Evolutionary conservation across 2,888 invertebrate genomes (phyloP), one percentile per base, ranked within the genome.

Genomic region (Cephonodes hylas): DNA sequence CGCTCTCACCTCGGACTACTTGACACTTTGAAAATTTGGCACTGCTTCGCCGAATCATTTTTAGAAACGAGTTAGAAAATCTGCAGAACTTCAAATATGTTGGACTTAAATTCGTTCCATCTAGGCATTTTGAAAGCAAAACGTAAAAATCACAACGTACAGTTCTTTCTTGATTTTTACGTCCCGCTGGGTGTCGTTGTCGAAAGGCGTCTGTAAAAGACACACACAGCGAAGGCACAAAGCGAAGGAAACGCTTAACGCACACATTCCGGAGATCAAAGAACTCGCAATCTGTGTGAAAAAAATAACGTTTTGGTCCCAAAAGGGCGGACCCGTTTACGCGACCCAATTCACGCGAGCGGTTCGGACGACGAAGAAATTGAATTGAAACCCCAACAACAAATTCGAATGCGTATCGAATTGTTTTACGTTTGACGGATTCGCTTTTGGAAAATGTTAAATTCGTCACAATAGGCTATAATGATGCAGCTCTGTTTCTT

Each of bases 381-480:
- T 89, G 90, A 91, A 92, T 91, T 90, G 89, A 90, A 89, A 84
- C 79, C 81, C 86, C 77, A 88, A 91, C 90, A 89, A 91, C 91
- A 89, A 90, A 91, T 88, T 89, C 86, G 81, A 90, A 91, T 88
- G 91, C 92, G 92, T 92, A 90, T 92, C 92, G 91, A 92, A 92
- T 92, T 92, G 91, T 92, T 92, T 92, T 91, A 92, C 89, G 88
- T 89, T 91, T 91, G 90, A 88, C 90, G 91, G 88, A 88, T 89
- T 90, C 90, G 85, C 86, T 88, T 89, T 91, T 89, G 73, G 81
- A 84, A 91, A 89, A 86, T 89, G 89, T 88, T 72, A 84, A 89
- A 90, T 87, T 86, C 79, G 84, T 75, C 82, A 89, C 92, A 91
- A 92, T 92, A 91, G 91, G 80, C 82, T 78, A 89, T 92, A 91